These are phyloP conservation scores for Crocidura indochinensis DNA, from an alignment of 2,797 vertebrate genomes.

Conservation along the genomic window DNA sequence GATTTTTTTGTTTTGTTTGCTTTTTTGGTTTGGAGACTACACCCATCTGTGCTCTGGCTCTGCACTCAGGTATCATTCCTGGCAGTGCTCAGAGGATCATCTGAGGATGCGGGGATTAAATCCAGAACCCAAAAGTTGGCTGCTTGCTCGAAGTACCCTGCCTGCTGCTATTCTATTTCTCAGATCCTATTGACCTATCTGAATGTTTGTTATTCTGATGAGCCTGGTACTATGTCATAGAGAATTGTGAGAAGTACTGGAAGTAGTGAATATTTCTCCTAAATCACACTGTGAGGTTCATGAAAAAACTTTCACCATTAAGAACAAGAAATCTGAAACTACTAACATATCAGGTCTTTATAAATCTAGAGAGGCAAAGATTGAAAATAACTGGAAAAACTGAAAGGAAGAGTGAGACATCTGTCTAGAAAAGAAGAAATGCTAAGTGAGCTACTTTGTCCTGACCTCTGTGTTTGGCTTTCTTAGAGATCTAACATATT, in stretches of 20 bases:
- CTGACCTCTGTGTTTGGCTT: not conserved
- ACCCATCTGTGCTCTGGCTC: too few relatives aligned
- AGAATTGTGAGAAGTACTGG: not conserved
- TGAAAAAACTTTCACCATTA: conserved; percentile 54
- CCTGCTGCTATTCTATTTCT: too few relatives aligned
- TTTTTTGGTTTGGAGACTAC: too few relatives aligned
- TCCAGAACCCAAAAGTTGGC: too few relatives aligned
- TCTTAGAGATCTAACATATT: not conserved
- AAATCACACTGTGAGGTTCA: not conserved
- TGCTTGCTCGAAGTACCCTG: too few relatives aligned
- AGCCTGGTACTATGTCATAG: not conserved
- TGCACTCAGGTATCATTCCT: too few relatives aligned
- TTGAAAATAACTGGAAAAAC: not conserved
- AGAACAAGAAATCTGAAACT: conserved; percentile 36
- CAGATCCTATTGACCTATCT: not conserved
- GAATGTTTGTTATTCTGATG: conserved; percentile 52
- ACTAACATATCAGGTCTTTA: conserved; percentile 34
- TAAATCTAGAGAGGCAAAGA: not conserved
- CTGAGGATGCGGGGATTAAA: too few relatives aligned
- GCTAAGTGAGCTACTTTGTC: not conserved
- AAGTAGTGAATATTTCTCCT: not conserved
- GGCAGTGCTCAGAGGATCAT: too few relatives aligned
- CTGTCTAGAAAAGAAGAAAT: not conserved
- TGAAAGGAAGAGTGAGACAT: conserved; percentile 2
- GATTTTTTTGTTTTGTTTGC: too few relatives aligned